Evolutionary conservation across 1,140 invertebrate species (phyloP), one percentile per base, ranked within the genome.

Genomic region (Delia radicum): DNA sequence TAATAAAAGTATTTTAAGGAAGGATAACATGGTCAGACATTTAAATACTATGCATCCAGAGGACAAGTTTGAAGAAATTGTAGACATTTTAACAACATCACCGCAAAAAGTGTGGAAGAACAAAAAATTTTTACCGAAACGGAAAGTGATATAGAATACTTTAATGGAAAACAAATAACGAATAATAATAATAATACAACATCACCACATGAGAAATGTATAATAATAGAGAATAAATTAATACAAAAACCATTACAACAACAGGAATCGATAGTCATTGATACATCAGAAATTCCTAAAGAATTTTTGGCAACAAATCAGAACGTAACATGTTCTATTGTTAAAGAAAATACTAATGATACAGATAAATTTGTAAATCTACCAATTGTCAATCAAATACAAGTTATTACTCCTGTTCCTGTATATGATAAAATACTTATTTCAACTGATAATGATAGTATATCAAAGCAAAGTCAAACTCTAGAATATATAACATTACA

Each of bases 11-110:
- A 91, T 91, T 76, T 82, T 89, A 62, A 86, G 91, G 12, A 91
- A 91, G 79, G 91, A 92, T 78, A 92, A 92, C 77, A 85, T 92
- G 73, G 87, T 89, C 27, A 85, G 91, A 0, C 91, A 92, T 82
- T 87, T 92, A 27, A 89, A 90, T 48, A 90, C 91, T 77, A 89
- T 91, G 31, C 91, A 92, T 81, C 90, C 90, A 3, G 88, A 87
- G 3, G 79, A 63, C 5, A 24, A 76, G 0, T 82, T 80, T 12
- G 77, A 79, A 4, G 62, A 48, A 13, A 63, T 71, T 61, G 81
- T 82, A 0, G 75, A 81, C 46, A 33, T 82, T n/a, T n/a, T n/a
- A 13, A 69, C 15, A 67, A 24, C 10, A 33, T 62, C 5, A 74
- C 7, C 3, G 27, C n/a, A n/a, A n/a, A n/a, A n/a, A n/a, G n/a